Conservation (phyloP, 2,888 invertebrate genomes). For the Masnerella sp. region DNA sequence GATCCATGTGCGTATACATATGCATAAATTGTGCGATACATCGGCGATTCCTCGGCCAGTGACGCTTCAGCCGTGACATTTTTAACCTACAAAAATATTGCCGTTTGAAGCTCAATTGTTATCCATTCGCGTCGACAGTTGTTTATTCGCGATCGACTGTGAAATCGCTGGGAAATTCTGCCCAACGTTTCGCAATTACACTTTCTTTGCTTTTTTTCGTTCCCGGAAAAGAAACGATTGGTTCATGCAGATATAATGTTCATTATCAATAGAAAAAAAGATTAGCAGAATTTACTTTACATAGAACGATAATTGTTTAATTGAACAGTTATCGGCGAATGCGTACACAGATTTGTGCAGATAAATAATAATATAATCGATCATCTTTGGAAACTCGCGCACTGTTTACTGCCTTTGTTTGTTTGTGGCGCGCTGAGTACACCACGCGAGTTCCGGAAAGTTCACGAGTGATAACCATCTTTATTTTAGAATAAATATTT, state of each 20-base stretch:
- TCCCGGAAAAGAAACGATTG: not conserved
- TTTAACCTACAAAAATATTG: slow-evolving; percentile 39
- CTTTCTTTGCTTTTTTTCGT: slow-evolving; percentile 5
- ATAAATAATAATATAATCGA: too few species aligned
- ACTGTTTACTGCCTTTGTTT: too few species aligned
- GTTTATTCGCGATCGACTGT: slow-evolving; percentile 7
- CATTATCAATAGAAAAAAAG: slow-evolving; percentile 22
- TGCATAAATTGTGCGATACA: slow-evolving; percentile 38
- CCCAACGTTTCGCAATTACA: not conserved
- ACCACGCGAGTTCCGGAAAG: too few species aligned
- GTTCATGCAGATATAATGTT: slow-evolving; percentile 9
- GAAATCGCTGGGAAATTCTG: not conserved
- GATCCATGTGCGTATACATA: slow-evolving; percentile 41
- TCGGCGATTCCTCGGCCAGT: slow-evolving; percentile 47
- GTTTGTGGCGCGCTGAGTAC: too few species aligned
- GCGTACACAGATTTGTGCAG: slow-evolving; percentile 2
- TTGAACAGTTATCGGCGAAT: not conserved
- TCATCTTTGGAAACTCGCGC: too few species aligned
- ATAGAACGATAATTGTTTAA: slow-evolving; percentile 13
- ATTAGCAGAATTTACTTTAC: slow-evolving; percentile 19
- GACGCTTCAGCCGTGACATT: slow-evolving; percentile 26
- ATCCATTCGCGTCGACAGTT: slow-evolving; percentile 18
- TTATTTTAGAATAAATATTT: too few species aligned
- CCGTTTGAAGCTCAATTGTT: slow-evolving; percentile 29
- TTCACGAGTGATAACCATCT: too few species aligned